Evolutionary conservation across 2,113 vertebrate species (phyloP).

Genomic region (Strix uralensis): DNA sequence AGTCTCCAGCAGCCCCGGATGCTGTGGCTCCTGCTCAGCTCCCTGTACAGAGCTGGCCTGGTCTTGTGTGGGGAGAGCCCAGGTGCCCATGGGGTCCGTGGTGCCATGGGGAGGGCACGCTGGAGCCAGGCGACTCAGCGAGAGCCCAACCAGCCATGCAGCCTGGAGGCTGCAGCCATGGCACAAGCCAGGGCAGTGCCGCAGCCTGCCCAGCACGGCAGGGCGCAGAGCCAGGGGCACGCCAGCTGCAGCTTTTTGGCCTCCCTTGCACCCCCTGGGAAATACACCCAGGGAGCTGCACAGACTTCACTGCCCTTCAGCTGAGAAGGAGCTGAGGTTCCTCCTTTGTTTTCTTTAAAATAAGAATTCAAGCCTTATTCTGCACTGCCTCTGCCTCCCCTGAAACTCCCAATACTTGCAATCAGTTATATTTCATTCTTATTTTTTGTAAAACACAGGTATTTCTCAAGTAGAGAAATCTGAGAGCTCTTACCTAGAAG

Average conservation of each 20-base stretch:
- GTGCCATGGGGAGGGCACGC: accelerated
- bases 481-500: background rate
- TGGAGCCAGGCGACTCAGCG: accelerated
- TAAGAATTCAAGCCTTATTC: background rate
- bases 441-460: background rate
- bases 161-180: background rate
- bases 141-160: background rate
- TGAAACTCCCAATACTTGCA: background rate
- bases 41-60: accelerated
- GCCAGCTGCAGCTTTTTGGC: background rate
- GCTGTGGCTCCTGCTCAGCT: background rate
- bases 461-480: background rate
- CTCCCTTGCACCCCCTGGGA: background rate
- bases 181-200: background rate
- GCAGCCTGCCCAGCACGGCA: accelerated
- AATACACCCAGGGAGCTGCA: background rate
- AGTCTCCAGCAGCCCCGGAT: background rate
- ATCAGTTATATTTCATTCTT: background rate
- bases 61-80: accelerated
- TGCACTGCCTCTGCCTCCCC: background rate
- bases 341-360: background rate
- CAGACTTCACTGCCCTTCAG: background rate
- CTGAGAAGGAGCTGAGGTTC: background rate
- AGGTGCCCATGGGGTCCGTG: accelerated
- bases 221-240: background rate